Evolutionary conservation across 2,797 vertebrate genomes (phyloP).

Genomic region (Presbytis comata): DNA sequence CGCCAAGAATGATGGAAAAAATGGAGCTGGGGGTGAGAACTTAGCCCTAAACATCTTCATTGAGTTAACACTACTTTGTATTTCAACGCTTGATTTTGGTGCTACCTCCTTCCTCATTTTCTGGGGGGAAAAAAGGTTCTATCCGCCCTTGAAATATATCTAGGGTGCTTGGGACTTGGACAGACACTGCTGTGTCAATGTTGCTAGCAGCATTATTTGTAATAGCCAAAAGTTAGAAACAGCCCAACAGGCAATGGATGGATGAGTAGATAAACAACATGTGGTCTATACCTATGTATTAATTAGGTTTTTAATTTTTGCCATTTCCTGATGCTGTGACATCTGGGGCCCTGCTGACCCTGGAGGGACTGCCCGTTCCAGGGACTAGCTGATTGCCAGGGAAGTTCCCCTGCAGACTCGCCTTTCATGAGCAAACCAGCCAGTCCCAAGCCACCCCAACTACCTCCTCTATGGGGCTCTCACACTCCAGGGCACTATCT

Average conservation of each 20-base stretch:
- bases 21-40: too few relatives aligned
- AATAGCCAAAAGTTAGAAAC: neutral
- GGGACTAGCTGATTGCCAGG: neutral
- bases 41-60: fast-evolving
- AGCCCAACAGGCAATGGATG: fast-evolving
- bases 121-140: neutral
- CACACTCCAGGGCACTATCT: fast-evolving
- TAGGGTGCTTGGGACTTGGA: neutral
- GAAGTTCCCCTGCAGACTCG: neutral
- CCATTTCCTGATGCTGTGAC: neutral
- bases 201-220: neutral
- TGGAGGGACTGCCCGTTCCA: neutral
- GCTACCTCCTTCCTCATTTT: neutral
- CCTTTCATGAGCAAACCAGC: neutral
- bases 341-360: neutral
- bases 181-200: fast-evolving
- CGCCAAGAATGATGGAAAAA: too few relatives aligned
- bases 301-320: neutral
- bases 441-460: fast-evolving
- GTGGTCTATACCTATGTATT: fast-evolving
- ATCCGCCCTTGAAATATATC: neutral
- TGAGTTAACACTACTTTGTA: neutral
- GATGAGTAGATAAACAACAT: neutral
- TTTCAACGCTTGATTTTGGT: neutral
- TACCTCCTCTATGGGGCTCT: neutral